Evolutionary conservation across 2,797 vertebrate species (phyloP).

Genomic region (Gobionotothen gibberifrons): DNA sequence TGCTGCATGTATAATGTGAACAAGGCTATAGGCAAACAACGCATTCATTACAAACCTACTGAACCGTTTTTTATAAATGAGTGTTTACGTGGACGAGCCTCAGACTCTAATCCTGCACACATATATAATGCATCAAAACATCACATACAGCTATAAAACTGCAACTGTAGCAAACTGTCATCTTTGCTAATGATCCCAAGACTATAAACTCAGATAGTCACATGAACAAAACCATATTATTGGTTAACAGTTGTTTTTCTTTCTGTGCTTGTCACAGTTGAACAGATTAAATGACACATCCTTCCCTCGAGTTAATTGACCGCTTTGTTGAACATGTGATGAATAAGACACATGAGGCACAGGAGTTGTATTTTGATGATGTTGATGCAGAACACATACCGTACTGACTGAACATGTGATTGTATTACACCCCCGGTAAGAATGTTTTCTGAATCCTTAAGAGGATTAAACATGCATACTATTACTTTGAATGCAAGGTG

Average conservation of each 20-base stretch:
- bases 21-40: background rate
- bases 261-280: slow-evolving; percentile 57
- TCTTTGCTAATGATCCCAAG: background rate
- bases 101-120: background rate
- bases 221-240: slow-evolving; percentile 26
- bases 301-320: slow-evolving; percentile 52
- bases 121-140: background rate
- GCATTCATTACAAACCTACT: background rate
- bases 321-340: slow-evolving; percentile 74
- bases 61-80: background rate
- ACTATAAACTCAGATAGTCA: slow-evolving; percentile 14
- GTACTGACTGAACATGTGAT: slow-evolving; percentile 32
- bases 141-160: background rate
- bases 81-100: background rate
- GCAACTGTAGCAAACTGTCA: background rate
- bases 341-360: slow-evolving; percentile 60
- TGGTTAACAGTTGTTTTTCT: slow-evolving; percentile 43
- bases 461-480: slow-evolving; percentile 44
- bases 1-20: background rate
- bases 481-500: slow-evolving; percentile 46
- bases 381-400: slow-evolving; percentile 61
- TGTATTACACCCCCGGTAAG: background rate
- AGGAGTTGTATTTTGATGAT: slow-evolving; percentile 45
- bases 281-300: slow-evolving; percentile 69
- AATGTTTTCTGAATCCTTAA: slow-evolving; percentile 35